phyloP scores from a whole-genome alignment of 2,888 invertebrate species.

The Blera fallax region DNA sequence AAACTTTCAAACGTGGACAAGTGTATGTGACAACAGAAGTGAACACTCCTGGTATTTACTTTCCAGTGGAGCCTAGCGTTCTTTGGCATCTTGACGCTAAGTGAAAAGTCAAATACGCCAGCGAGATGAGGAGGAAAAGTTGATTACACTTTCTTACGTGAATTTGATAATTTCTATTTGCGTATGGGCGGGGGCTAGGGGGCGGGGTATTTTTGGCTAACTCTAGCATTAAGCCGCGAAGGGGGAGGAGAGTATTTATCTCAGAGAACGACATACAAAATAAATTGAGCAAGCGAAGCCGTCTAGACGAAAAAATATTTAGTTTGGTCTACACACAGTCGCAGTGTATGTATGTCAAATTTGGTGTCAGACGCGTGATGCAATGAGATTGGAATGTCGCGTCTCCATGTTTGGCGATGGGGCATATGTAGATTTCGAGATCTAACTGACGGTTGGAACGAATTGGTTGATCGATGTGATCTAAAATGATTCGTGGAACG shows the following conservation, averaged over 20 bases:
- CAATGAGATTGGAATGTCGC: slow-evolving; percentile 42
- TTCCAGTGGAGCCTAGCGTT: slow-evolving; percentile 20
- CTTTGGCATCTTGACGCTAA: slow-evolving; percentile 11
- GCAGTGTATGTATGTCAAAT: slow-evolving; percentile 49
- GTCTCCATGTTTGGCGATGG: neutral
- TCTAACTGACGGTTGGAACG: neutral
- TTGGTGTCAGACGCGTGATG: slow-evolving; percentile 44
- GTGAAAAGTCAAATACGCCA: slow-evolving; percentile 10
- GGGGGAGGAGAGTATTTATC: neutral
- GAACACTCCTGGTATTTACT: slow-evolving; percentile 44
- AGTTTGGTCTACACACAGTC: slow-evolving; percentile 26
- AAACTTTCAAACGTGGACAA: slow-evolving; percentile 26
- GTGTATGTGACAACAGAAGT: slow-evolving; percentile 34
- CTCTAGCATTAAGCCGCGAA: neutral
- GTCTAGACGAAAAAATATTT: slow-evolving; percentile 66
- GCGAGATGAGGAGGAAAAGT: neutral
- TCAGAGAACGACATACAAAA: slow-evolving; percentile 31
- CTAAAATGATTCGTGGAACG: neutral
- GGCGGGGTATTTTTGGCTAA: neutral
- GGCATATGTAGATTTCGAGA: neutral
- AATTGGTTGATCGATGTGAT: neutral
- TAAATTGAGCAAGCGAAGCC: slow-evolving; percentile 55
- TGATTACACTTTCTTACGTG: slow-evolving; percentile 46
- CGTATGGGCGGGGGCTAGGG: neutral
- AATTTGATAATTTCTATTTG: slow-evolving; percentile 33